phyloP scores from a whole-genome alignment of 2,888 invertebrate species.

The Platycnemis pennipes region DNA sequence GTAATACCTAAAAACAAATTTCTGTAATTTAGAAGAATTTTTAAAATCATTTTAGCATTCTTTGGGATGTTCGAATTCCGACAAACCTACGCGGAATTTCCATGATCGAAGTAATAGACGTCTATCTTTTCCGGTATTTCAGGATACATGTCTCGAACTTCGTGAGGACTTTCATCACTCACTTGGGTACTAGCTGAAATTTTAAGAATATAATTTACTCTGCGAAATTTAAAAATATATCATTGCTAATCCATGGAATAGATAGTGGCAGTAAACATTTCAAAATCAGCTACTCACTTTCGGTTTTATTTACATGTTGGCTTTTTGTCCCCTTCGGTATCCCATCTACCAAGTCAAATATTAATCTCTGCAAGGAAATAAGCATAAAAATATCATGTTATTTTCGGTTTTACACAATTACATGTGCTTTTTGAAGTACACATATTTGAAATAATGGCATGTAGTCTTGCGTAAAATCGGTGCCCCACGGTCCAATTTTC shows the following conservation, averaged over 20 bases:
- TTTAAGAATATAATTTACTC: not conserved
- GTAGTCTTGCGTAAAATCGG: too few species aligned
- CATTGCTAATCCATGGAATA: not conserved
- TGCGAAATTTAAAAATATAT: too few species aligned
- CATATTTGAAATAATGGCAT: too few species aligned
- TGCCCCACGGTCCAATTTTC: too few species aligned
- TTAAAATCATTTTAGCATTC: not conserved
- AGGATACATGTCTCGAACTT: not conserved
- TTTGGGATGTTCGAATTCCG: not conserved
- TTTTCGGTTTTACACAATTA: too few species aligned
- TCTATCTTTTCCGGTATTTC: conserved; percentile 80
- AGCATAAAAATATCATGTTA: not conserved
- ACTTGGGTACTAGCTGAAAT: not conserved
- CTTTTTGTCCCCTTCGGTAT: not conserved
- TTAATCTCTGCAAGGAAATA: conserved; percentile 13
- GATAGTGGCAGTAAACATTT: not conserved
- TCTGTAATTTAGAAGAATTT: not conserved
- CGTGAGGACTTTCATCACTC: not conserved
- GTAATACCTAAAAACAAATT: conserved; percentile 79
- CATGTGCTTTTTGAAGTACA: too few species aligned
- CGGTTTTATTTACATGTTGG: not conserved
- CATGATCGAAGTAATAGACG: conserved; percentile 86
- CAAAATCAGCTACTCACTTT: not conserved
- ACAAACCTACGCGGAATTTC: conserved; percentile 81
- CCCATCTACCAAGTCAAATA: conserved; percentile 35